Conservation (phyloP, 1,140 invertebrate genomes). For the Ctenoplectra terminalis region DNA sequence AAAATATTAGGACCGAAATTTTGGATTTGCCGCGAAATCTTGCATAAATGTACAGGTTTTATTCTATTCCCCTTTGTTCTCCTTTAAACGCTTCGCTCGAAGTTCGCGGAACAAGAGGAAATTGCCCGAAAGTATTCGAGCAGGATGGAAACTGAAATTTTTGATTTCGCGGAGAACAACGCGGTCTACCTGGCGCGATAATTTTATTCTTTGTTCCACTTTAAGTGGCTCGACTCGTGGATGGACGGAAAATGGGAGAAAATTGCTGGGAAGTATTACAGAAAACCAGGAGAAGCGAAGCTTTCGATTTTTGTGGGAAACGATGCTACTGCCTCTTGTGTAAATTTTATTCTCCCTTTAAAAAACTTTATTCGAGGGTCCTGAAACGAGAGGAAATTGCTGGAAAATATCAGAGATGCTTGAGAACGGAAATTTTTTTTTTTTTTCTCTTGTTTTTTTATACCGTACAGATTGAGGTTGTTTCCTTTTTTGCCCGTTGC, state of each 20-base stretch:
- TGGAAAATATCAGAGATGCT: background rate
- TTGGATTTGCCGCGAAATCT: background rate
- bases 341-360: background rate
- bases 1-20: background rate
- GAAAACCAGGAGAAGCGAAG: background rate
- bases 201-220: slow-evolving; percentile 11
- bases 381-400: background rate
- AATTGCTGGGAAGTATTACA: slow-evolving; percentile 2
- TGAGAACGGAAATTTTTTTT: too few species aligned
- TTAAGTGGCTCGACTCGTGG: background rate
- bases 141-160: background rate
- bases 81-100: background rate
- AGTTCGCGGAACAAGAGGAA: background rate
- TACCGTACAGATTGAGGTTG: slow-evolving; percentile 1
- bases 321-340: background rate
- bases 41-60: background rate
- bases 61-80: background rate
- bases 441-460: background rate
- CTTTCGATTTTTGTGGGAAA: slow-evolving; percentile 1
- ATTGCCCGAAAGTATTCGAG: background rate
- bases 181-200: too few species aligned
- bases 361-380: background rate
- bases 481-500: background rate
- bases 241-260: slow-evolving; percentile 4
- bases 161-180: background rate